Base-by-base conservation (phyloP, 2,888 invertebrate genomes). In the Cephus sareptanus region DNA sequence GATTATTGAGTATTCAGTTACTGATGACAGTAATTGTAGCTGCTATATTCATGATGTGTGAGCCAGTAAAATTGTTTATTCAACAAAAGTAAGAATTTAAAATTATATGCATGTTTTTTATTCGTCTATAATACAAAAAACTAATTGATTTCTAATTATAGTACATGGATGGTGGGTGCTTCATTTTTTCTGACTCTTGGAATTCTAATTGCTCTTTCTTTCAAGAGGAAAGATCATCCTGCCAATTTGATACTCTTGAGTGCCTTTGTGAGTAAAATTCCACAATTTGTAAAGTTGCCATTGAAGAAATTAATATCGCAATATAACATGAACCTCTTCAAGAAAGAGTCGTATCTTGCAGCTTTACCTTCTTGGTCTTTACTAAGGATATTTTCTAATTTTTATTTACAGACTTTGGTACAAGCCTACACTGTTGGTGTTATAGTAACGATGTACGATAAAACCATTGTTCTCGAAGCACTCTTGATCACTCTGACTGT, bases 391-490 rank as follows among this genome's bases (percentile, higher is more conserved):
- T 31, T 77, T 74, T 74, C 33, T 56, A 75, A 75, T 76, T 83
- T 84, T 83, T 83, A 81, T 83, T 93, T 93, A n/a, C 92, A 96
- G 96, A 97, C 97, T 11, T 92, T 95, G 35, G 94, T 96, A 70
- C 95, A 97, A 92, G 95, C 97, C 0, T 95, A 96, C 89, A 95
- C 96, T 0, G 93, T 97, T 79, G 97, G 96, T 76, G 95, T 96
- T 34, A 92, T 97, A 30, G 96, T 97, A 11, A 95, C 97, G 0
- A 95, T 95, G 92, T 97, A 95, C 92, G 95, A 96, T 83, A 94
- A 95, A 35, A 92, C 93, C 15, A 93, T 96, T 70, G 97, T 97
- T 4, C 92, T 97, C 33, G 95, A 97, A 92, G 97, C 97, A 0
- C 93, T 97, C 56, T 91, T 94, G 0, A 93, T 97, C 80, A 98